Evolutionary conservation across 2,888 invertebrate genomes (phyloP), one percentile per base, ranked within the genome.

Genomic region (Crematogaster levior): DNA sequence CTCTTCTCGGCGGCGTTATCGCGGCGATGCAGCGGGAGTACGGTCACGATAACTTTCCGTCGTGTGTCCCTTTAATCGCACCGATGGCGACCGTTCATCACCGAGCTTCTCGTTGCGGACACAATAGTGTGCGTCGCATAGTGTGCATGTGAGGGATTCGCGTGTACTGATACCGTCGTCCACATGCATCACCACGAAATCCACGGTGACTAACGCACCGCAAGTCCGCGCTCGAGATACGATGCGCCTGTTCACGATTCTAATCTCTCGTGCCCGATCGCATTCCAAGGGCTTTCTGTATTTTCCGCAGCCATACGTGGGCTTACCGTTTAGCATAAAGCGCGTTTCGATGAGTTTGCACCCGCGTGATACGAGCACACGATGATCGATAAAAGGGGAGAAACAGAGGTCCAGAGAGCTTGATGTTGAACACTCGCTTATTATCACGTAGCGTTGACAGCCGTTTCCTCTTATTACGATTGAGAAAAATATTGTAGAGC

Each of bases 61-160:
- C 88, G 86, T 84, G 81, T 84, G 89, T 86, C 85, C 89, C 82
- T 87, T 87, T 89, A 89, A 89, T 88, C 88, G 89, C 61, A 81
- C 77, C 80, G 48, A 65, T 66, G 51, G 65, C 72, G 74, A 73
- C 87, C 86, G 85, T 89, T 89, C 89, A 85, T 89, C 89, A 89
- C 74, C 77, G 66, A 24, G 75, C 72, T 83, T 68, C 89, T 86
- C 89, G 83, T 88, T 85, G 53, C 83, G 43, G 18, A 63, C 65
- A 80, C 85, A 70, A 83, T 84, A 3, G 34, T 6, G 34, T 34
- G n/a, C n/a, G n/a, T n/a, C 83, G 58, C 40, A 15, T 18, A 56
- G 21, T 37, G 77, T 21, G 46, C n/a, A n/a, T 4, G 37, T n/a
- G 53, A 30, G 21, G 21, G 40, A 12, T 37, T 15, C 24, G 12